These are phyloP conservation scores for Tipula lateralis DNA, from an alignment of 2,888 invertebrate genomes.

Conservation along the genomic window DNA sequence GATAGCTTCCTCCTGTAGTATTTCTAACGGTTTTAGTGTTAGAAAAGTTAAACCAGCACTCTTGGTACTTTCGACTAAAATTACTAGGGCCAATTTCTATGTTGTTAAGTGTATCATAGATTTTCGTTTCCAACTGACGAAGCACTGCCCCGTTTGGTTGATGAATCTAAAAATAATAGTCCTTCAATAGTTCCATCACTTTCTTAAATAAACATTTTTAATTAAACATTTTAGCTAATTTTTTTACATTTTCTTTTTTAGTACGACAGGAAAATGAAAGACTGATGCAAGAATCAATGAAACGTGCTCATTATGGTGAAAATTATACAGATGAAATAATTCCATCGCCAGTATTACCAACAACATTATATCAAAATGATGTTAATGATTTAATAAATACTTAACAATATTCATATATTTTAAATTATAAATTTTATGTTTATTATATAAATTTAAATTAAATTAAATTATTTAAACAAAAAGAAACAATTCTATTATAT, in stretches of 20 bases:
- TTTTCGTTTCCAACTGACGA: no score
- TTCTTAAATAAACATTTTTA: not conserved
- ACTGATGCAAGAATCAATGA: constrained; percentile 71
- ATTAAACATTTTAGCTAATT: not conserved
- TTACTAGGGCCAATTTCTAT: no score
- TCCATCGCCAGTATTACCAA: constrained; percentile 33
- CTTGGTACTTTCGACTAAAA: no score
- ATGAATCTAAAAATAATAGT: no score
- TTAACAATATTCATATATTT: constrained; percentile 38
- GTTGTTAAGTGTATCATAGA: no score
- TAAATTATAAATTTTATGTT: not conserved
- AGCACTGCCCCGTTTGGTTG: no score
- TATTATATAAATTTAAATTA: not conserved
- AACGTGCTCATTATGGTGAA: constrained; percentile 49
- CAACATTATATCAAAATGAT: constrained; percentile 38
- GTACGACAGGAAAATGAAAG: constrained; percentile 87
- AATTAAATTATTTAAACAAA: not conserved
- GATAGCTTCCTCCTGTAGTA: no score
- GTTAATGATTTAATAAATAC: constrained; percentile 33
- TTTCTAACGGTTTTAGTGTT: no score
- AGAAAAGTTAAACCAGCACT: no score
- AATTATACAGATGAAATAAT: constrained; percentile 45
- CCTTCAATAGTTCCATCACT: not conserved
- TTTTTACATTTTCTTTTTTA: constrained; percentile 49
- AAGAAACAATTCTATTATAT: not conserved